Evolutionary conservation across 2,888 invertebrate genomes (phyloP).

Genomic region (Trilocha varians): DNA sequence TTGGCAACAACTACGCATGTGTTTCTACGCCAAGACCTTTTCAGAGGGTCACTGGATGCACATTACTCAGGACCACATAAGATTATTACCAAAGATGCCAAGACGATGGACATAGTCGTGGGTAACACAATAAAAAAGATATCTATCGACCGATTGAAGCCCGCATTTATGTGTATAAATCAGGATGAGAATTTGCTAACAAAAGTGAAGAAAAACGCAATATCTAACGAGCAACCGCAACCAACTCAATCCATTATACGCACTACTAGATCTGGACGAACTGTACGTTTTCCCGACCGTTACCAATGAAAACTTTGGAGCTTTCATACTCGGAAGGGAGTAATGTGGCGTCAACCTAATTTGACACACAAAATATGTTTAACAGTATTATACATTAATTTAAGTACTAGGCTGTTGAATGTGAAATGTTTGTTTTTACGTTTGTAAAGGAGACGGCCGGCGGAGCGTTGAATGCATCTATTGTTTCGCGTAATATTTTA

Average conservation of each 20-base stretch:
- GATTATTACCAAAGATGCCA: slow-evolving; percentile 13
- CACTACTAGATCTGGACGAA: not conserved
- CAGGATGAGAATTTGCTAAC: no score
- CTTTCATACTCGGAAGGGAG: no score
- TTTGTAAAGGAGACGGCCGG: no score
- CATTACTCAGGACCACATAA: slow-evolving; percentile 17
- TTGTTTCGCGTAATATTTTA: no score
- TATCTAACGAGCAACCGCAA: not conserved
- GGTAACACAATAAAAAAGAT: slow-evolving; percentile 16
- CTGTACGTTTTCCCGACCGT: not conserved
- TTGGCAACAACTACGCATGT: slow-evolving; percentile 11
- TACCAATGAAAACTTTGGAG: no score
- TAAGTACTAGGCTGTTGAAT: no score
- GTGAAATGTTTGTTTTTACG: no score
- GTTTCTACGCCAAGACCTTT: slow-evolving; percentile 13
- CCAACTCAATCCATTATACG: slow-evolving; percentile 4
- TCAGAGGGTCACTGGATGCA: slow-evolving; percentile 13
- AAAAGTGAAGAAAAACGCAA: not conserved
- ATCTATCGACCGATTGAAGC: slow-evolving; percentile 16
- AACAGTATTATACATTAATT: no score
- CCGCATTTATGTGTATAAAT: slow-evolving; percentile 8
- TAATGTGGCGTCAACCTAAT: no score
- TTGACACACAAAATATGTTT: no score
- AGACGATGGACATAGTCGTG: slow-evolving; percentile 12
- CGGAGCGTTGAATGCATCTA: no score